A percentile compares a stretch with the other conserved stretches of the same genome.
phyloP scores from a whole-genome alignment of 2,113 vertebrate species.

The Illadopsis cleaveri region DNA sequence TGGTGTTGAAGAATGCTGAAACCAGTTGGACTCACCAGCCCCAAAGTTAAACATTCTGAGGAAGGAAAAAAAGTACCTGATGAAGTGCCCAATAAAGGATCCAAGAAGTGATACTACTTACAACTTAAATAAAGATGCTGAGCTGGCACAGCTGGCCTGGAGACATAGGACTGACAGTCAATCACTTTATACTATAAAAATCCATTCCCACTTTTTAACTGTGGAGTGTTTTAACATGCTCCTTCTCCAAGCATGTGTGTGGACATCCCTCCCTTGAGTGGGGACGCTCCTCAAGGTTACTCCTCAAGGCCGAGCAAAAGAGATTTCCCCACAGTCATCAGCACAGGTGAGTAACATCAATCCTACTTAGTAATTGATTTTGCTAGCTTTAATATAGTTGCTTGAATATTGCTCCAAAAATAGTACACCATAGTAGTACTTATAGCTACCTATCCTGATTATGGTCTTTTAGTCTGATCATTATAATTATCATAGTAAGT shows the following conservation, averaged over 20 bases:
- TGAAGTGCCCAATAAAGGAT: neutral
- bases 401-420: neutral
- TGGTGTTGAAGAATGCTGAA: neutral
- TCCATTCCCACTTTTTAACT: neutral
- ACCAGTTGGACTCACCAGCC: neutral
- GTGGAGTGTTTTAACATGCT: neutral
- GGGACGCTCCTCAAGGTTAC: neutral
- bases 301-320: neutral
- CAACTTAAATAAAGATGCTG: neutral
- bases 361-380: neutral
- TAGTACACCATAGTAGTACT: neutral
- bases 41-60: neutral
- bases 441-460: neutral
- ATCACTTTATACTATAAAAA: neutral
- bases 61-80: neutral
- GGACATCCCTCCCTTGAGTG: neutral
- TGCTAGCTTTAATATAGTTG: neutral
- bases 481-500: neutral
- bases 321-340: neutral
- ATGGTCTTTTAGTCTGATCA: neutral
- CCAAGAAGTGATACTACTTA: neutral
- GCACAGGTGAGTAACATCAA: neutral
- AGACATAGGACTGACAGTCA: neutral
- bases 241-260: neutral
- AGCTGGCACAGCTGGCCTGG: neutral